Evolutionary conservation across 2,797 vertebrate species (phyloP), one percentile per base, ranked within the genome.

Genomic region (Poeciliopsis turneri): DNA sequence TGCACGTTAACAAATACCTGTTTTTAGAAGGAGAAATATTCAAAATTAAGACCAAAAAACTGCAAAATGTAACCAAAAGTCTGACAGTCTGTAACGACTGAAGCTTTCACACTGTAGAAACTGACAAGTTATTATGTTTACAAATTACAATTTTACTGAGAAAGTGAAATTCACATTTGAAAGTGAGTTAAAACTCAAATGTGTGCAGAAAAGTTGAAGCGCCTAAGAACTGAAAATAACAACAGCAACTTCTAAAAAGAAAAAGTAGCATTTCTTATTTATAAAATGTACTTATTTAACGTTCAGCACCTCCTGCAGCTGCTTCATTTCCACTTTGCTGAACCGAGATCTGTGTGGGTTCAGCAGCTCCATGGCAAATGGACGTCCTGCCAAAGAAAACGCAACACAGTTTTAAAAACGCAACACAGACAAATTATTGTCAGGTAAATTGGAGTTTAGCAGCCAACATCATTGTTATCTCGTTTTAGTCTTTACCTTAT

Each of bases 341-440:
- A 98, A 88, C 76, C 41, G 93, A 75, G 95, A 86, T 90, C 94
- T 95, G 89, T 94, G 98, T 88, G 98, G 98, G 90, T 99, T 98
- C 92, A 98, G 94, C 87, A 99, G 94, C 95, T 99, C 98, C 86
- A 99, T 91, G 0, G 97, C 97, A 84, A 99, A 99, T 7, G 98
- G 98, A 78, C 98, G 97, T 92, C 98, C 98, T 99, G 95, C 77
- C 25, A 18, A 11, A 33, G 0, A 1, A 7, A 78, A 1, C 0
- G 25, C 41, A 70, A 15, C 23, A 41, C 39, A 10, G 23, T 68
- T 1, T 23, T 0, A 41, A 69, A 61, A 43, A n/a, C n/a, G n/a
- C n/a, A n/a, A n/a, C n/a, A n/a, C n/a, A n/a, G n/a, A n/a, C 4
- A n/a, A 69, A 43, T n/a, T 28, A 43, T 25, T 12, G n/a, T 69